Base-by-base conservation (phyloP, 2,888 invertebrate species). In the Drosophila barbarae region DNA sequence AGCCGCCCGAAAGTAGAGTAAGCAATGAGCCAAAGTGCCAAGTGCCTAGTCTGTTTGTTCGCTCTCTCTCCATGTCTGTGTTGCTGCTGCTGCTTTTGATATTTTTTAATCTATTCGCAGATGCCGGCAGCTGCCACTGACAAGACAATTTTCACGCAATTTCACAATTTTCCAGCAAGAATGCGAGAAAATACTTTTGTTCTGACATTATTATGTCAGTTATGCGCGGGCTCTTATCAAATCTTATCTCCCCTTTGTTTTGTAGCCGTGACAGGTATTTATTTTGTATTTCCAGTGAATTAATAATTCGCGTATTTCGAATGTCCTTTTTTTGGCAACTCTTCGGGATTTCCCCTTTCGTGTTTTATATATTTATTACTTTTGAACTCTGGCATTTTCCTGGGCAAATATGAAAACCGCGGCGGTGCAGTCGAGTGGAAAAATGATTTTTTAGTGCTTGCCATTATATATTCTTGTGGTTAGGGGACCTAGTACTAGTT, bases 61-160 rank as follows among this genome's bases (percentile, higher is more conserved):
- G 39, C 42, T 3, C 9, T 10, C n/a, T 41, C 42, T 9, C n/a
- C 9, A 8, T 41, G 30, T 32, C 8, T 21, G 46, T 30, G 44
- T 6, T 3, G 26, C 26, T 12, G 18, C 30, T 30, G 41, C 58
- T 60, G 47, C 44, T 36, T 70, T 69, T 77, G 58, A 80, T 83
- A 80, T 68, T 78, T 80, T 59, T 80, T 74, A 77, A 83, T 83
- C 81, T 68, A 53, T 44, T 68, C 57, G 68, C 54, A 39, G 69
- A 58, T 36, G 49, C 49, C 53, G 56, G 76, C 76, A 70, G 64
- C 81, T 79, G 78, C 51, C 64, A 52, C 47, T 83, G 84, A 81
- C 81, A 71, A 70, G 71, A 71, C 66, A 67, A 67, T 70, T 71
- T 76, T 77, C 71, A 69, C 77, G 81, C 73, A 75, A 71, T 81